Evolutionary conservation across 2,888 invertebrate species (phyloP).

Genomic region (Dilophus febrilis): DNA sequence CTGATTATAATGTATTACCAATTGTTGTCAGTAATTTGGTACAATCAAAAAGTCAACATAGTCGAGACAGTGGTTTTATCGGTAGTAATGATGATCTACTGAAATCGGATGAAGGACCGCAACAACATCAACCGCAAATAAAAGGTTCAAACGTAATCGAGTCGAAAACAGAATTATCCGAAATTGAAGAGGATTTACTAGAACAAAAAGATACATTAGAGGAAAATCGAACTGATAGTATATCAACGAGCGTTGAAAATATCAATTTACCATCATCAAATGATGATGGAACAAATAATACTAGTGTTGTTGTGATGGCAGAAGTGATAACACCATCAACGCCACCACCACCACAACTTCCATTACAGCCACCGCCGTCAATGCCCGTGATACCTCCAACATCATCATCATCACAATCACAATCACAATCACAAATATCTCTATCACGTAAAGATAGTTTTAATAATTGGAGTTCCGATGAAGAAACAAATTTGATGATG

Average conservation of each 20-base stretch:
- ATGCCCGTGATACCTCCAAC: conserved; percentile 24
- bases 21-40: conserved; percentile 34
- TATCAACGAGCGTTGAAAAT: neutral
- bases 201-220: conserved; percentile 40
- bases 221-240: conserved; percentile 8
- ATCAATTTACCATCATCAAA: neutral
- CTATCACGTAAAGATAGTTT: conserved; percentile 75
- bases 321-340: conserved; percentile 2
- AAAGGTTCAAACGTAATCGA: no score
- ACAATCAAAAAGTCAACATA: conserved; percentile 59
- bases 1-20: conserved; percentile 38
- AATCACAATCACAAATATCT: conserved; percentile 30
- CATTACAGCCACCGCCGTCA: conserved; percentile 18
- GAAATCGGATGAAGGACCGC: conserved; percentile 34
- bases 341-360: conserved; percentile 3
- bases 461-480: conserved; percentile 87
- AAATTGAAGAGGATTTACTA: conserved; percentile 31
- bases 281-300: no score
- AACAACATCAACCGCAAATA: no score
- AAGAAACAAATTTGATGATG: conserved; percentile 90
- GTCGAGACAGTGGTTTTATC: conserved; percentile 75
- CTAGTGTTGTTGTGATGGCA: no score
- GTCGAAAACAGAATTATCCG: conserved; percentile 36
- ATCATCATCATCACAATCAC: no score
- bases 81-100: conserved; percentile 76